Base-by-base conservation (phyloP, 2,797 vertebrate species). In the Telmatherina bonti region DNA sequence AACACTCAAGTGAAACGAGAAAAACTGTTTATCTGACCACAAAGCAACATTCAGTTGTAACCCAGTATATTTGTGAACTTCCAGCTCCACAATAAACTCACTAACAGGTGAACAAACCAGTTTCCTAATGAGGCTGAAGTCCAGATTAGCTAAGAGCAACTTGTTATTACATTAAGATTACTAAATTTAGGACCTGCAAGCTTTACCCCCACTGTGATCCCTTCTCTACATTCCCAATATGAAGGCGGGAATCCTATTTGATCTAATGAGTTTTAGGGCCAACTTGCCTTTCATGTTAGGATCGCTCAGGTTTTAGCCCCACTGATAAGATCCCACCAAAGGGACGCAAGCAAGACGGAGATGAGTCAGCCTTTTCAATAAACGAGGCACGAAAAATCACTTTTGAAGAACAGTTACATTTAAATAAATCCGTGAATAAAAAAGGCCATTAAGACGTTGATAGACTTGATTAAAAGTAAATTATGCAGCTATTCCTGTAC, bases 401-500 rank as follows among this genome's bases (percentile, higher is more conserved):
- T 27, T 72, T 52, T 41, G 18, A 58, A 75, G 69, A 69, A 4
- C 31, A 31, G 45, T 16, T 45, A 55, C 22, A 33, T 31, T 30
- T 36, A 24, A 74, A 77, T 62, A 61, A 68, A 74, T 26, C 12
- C 47, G 47, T 22, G 26, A 51, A 76, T 73, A 47, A 64, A 73
- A 71, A 64, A 30, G 1, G 57, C 62, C 33, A 79, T 74, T 22
- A 31, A 75, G 56, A 72, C 63, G 33, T 66, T 61, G 55, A 68
- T 49, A 79, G 65, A 55, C 66, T 70, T 77, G 70, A 87, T 86
- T 77, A 64, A 75, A 78, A 53, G 18, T 26, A 81, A 75, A 78
- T 74, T 70, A 76, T 68, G 45, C 62, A 58, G 72, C 76, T 68
- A 54, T 63, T 64, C 30, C 70, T 60, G 66, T 52, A 70, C 70